Evolutionary conservation across 2,888 invertebrate species (phyloP).

Genomic region (Cordilura impudica): DNA sequence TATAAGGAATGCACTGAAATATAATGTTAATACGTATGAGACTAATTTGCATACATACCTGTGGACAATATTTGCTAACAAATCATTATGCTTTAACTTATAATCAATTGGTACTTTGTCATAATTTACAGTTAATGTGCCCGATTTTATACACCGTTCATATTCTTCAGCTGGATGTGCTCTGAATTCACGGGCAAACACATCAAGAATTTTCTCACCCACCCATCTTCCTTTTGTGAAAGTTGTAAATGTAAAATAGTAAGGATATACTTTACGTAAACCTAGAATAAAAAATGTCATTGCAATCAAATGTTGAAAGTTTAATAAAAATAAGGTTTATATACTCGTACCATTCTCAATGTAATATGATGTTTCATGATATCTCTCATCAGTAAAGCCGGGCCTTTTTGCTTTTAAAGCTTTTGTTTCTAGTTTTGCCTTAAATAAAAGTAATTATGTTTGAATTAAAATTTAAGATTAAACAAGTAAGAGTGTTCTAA

Average conservation of each 20-base stretch:
- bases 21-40: no score
- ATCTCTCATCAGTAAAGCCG: conserved; percentile 93
- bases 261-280: conserved; percentile 96
- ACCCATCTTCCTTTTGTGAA: conserved; percentile 98
- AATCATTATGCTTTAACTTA: conserved; percentile 93
- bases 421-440: conserved; percentile 91
- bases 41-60: conserved; percentile 81
- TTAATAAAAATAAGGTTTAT: neutral
- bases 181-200: conserved; percentile 94
- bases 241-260: conserved; percentile 97
- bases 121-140: conserved; percentile 95
- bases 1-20: no score
- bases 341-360: conserved; percentile 89
- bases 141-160: conserved; percentile 93
- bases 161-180: conserved; percentile 96
- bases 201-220: conserved; percentile 93
- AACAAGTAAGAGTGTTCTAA: no score
- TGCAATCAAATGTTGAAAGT: neutral
- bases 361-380: conserved; percentile 96
- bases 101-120: conserved; percentile 94
- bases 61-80: conserved; percentile 95
- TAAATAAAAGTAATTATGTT: conserved; percentile 33
- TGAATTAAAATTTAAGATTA: neutral
- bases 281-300: conserved; percentile 79
- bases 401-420: conserved; percentile 93